These are phyloP conservation scores for Heliconius ismenius DNA, from an alignment of 2,888 invertebrate species.

Conservation along the genomic window DNA sequence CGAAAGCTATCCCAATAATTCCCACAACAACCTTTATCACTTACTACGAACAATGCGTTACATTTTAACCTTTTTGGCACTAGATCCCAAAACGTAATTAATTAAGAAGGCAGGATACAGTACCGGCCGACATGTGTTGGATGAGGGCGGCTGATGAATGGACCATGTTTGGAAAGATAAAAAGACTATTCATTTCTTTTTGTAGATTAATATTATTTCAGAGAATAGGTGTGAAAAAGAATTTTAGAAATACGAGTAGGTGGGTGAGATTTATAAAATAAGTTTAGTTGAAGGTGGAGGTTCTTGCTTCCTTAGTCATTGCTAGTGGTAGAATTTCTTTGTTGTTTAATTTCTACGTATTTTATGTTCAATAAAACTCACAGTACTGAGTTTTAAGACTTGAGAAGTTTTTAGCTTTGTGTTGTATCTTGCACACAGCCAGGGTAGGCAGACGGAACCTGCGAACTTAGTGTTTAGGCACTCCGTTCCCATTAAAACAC, in stretches of 20 bases:
- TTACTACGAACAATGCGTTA: conserved; percentile 36
- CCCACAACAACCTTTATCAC: conserved; percentile 33
- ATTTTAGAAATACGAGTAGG: background rate
- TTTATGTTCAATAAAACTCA: too few species aligned
- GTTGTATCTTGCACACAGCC: too few species aligned
- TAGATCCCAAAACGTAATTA: conserved; percentile 53
- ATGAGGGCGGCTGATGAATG: conserved; percentile 45
- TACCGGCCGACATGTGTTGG: conserved; percentile 48
- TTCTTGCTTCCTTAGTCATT: background rate
- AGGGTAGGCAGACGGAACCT: too few species aligned
- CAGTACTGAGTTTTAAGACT: too few species aligned
- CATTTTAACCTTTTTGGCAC: conserved; percentile 43
- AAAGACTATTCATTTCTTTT: conserved; percentile 39
- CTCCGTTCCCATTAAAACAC: too few species aligned
- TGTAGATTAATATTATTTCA: conserved; percentile 37
- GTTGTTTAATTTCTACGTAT: too few species aligned
- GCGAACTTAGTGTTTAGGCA: too few species aligned
- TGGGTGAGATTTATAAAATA: background rate
- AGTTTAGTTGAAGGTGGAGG: background rate
- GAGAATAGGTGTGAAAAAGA: background rate
- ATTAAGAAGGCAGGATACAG: conserved; percentile 55
- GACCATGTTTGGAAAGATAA: conserved; percentile 41
- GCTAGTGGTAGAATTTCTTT: too few species aligned
- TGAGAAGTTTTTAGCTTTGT: too few species aligned
- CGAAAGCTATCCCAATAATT: background rate